phyloP scores from a whole-genome alignment of 2,888 invertebrate genomes.

The Ophioninae sp. region DNA sequence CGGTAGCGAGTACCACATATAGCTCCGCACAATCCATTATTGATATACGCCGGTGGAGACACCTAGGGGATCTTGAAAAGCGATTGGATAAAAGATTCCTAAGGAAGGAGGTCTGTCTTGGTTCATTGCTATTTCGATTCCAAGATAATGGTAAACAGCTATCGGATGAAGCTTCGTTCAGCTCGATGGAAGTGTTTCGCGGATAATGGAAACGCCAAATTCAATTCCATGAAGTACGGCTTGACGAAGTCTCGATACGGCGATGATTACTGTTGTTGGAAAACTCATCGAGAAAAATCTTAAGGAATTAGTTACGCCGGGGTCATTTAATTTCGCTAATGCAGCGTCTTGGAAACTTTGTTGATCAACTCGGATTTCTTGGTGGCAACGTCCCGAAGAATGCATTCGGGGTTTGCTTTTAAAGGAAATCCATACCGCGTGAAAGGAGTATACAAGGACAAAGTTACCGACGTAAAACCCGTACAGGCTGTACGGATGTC shows the following conservation, averaged over 20 bases:
- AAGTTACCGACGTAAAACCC: neutral
- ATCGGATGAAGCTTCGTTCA: neutral
- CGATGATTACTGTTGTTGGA: neutral
- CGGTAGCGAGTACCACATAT: slow-evolving; percentile 34
- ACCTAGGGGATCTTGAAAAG: slow-evolving; percentile 31
- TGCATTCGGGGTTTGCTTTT: neutral
- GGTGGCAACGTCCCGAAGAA: neutral
- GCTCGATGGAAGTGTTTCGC: slow-evolving; percentile 4
- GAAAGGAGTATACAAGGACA: neutral
- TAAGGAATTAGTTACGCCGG: neutral
- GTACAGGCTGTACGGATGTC: neutral
- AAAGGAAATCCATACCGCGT: neutral
- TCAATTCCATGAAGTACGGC: neutral
- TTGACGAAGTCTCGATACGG: neutral
- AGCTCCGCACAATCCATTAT: slow-evolving; percentile 25
- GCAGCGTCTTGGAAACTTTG: neutral
- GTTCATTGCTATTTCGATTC: neutral
- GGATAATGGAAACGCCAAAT: neutral
- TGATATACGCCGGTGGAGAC: slow-evolving; percentile 28
- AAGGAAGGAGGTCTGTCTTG: neutral
- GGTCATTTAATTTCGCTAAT: neutral
- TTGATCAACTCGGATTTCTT: neutral
- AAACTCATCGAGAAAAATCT: neutral
- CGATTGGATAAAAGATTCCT: slow-evolving; percentile 24
- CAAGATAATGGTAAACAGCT: neutral